Evolutionary conservation across 2,113 vertebrate genomes (phyloP), one percentile per base, ranked within the genome.

Genomic region (Bubalus kerabau): DNA sequence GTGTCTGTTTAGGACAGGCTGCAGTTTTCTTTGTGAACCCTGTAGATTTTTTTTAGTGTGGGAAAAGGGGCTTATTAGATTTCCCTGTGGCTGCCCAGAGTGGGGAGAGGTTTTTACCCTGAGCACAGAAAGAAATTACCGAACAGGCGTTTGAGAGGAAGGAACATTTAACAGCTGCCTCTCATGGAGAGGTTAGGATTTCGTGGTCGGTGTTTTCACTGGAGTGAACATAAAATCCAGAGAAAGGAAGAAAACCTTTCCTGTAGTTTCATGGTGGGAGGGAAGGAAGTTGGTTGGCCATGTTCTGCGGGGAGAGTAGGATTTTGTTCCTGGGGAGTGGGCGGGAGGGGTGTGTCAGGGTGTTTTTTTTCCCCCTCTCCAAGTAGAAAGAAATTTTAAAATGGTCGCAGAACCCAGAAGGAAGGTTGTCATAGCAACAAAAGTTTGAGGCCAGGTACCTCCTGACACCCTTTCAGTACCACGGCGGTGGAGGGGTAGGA

Each of bases 381-480:
- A 13, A 93, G 43, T 21, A 19, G 89, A 92, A 74, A 90, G 36
- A 95, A 76, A 93, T 93, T 89, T 16, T 76, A 93, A 92, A 97
- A 94, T 94, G 81, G 82, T 94, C 94, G 88, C 76, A 48, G 87
- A 92, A 95, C 81, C 43, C 95, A 86, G 78, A 97, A 95, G 94
- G 91, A 96, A 88, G 92, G 98, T 98, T 96, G 96, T 88, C 97
- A 97, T 97, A 59, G 97, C 96, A 98, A 98, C 96, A 21, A 97
- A 98, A 98, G 95, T 98, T 98, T 97, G 92, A 81, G 82, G 85
- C 96, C 97, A 97, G 94, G 94, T 95, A 96, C 94, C 76, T 88
- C 26, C 81, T 78, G 60, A 82, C 81, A 82, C 86, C 86, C 87
- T 87, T 96, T 90, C 76, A 36, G 52, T 91, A 62, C 88, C 92